Evolutionary conservation across 2,888 invertebrate species (phyloP), one percentile per base, ranked within the genome.

Genomic region (Rhingia rostrata): DNA sequence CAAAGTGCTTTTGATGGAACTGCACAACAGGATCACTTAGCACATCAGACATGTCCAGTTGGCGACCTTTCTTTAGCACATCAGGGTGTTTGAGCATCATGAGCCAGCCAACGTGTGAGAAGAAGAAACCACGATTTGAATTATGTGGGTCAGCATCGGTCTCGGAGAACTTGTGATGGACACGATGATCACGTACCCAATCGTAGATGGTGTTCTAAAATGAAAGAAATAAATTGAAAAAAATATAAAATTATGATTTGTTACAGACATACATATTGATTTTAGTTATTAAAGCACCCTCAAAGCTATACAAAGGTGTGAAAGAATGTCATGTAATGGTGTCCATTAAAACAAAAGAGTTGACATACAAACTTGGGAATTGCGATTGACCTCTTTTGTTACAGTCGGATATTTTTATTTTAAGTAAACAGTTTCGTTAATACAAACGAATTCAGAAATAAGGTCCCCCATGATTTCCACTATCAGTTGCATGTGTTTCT

Each of bases 101-200:
- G 30, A 98, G 93, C 98, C 98, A 98, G 30, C 98, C 98, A 43
- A 97, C 94, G 90, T 98, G 98, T 0, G 98, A 93, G 92, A 98
- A 98, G 92, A 97, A 97, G 92, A 98, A 97, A 0, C 97, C 97
- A 6, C 96, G 93, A 72, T 93, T 93, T 4, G 95, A 94, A 90
- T 97, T 95, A 90, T 97, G 97, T 0, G 97, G 97, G 92, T 97
- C 97, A 0, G 96, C 96, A 86, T 95, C 93, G 0, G 96, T 96
- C 90, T 97, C 97, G 22, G 96, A 95, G 90, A 95, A 96, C 89
- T 96, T 96, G 90, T 96, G 96, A 89, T 96, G 96, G 0, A 95
- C 95, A 78, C 96, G 92, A 90, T 96, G 96, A 91, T 96, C 96
- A 54, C 95, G 93, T 4, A 94, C 94, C 97, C 97, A 98, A 90